A percentile compares a stretch with the other conserved stretches of the same genome.
These are phyloP conservation scores for Trachymyrmex cornetzi DNA, from an alignment of 1,140 invertebrate genomes.

Conservation along the genomic window DNA sequence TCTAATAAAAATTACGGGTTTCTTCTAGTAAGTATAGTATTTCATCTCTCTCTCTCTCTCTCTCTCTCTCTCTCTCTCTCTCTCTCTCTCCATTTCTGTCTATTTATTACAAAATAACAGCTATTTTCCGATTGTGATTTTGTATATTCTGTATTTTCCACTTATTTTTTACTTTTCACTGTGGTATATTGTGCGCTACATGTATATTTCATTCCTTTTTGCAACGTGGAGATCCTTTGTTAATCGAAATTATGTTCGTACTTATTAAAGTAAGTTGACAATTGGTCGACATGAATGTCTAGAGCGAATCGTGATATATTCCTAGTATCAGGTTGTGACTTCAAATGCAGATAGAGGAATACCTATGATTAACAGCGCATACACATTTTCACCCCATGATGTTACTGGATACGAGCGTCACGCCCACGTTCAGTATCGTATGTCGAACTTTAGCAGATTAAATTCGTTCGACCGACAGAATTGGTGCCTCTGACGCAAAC, in stretches of 20 bases:
- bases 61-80: too few relatives aligned
- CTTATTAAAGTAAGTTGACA: conserved; percentile 18
- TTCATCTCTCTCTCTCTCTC: too few relatives aligned
- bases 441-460: conserved; percentile 48
- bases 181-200: not conserved
- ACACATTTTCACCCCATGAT: conserved; percentile 7
- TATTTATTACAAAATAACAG: not conserved
- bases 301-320: not conserved
- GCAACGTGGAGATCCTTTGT: not conserved
- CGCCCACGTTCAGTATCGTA: not conserved
- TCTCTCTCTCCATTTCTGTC: not conserved
- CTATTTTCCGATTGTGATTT: not conserved
- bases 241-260: not conserved
- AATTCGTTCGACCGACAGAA: conserved; percentile 18
- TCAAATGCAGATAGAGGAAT: not conserved
- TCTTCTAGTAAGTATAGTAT: not conserved
- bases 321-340: not conserved
- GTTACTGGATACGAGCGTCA: not conserved
- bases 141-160: not conserved
- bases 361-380: conserved; percentile 17
- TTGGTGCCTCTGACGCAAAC: conserved; percentile 2
- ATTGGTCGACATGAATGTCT: not conserved
- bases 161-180: not conserved
- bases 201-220: not conserved
- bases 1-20: not conserved